phyloP scores from a whole-genome alignment of 2,888 invertebrate genomes.

The Polylopha cassiicola region DNA sequence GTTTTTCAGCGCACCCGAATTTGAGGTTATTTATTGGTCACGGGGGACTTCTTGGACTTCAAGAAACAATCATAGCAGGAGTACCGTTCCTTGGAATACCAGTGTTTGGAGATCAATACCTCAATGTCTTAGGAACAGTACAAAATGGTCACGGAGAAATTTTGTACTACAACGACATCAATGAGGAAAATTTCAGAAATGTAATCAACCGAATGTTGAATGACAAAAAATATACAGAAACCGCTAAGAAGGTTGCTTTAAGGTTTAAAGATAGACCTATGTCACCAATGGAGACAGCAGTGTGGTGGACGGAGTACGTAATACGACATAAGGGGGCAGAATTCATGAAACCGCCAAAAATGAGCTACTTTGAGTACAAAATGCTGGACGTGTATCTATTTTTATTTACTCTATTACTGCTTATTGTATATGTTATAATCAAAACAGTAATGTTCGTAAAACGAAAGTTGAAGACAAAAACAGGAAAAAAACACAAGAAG shows the following conservation, averaged over 20 bases:
- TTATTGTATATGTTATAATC: conserved; percentile 12
- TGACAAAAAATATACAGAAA: conserved; percentile 35
- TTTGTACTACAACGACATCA: conserved; percentile 42
- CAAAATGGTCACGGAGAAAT: conserved; percentile 52
- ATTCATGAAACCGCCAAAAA: conserved; percentile 33
- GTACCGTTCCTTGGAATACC: conserved; percentile 63
- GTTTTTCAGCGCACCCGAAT: conserved; percentile 51
- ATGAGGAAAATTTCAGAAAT: conserved; percentile 40
- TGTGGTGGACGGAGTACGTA: conserved; percentile 33
- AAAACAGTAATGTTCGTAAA: conserved; percentile 5
- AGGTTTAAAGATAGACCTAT: conserved; percentile 30
- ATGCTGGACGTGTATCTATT: conserved; percentile 68
- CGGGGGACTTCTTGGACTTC: conserved; percentile 57
- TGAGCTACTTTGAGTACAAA: conserved; percentile 55
- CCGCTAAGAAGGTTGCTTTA: conserved; percentile 23
- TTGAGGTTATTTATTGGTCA: conserved; percentile 61
- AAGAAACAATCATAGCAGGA: conserved; percentile 56
- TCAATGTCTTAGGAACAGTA: conserved; percentile 48
- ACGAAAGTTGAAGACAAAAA: neutral
- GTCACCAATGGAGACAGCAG: conserved; percentile 27
- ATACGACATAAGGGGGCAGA: conserved; percentile 31
- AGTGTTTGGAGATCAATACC: conserved; percentile 59
- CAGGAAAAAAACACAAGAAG: conserved; percentile 1
- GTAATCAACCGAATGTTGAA: conserved; percentile 47
- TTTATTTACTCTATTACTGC: conserved; percentile 36